These are phyloP conservation scores for Hypsibius dujardini DNA, from an alignment of 1,140 invertebrate species.

Conservation along the genomic window DNA sequence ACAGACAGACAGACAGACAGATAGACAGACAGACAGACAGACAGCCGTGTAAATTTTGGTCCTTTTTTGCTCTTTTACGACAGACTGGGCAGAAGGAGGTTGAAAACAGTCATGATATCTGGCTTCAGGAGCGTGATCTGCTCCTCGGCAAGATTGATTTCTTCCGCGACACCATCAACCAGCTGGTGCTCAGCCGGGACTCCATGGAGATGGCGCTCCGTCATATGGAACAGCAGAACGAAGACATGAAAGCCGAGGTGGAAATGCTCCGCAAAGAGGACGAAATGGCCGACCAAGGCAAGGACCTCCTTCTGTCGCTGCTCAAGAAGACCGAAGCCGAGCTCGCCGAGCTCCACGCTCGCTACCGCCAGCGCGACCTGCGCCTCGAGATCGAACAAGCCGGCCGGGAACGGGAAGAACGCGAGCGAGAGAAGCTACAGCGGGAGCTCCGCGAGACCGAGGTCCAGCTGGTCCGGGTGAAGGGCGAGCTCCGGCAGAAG, in stretches of 20 bases:
- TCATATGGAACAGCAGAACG: conserved; percentile 25
- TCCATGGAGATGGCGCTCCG: not conserved
- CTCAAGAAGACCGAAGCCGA: conserved; percentile 1
- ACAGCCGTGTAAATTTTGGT: too few relatives aligned
- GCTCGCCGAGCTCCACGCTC: too few relatives aligned
- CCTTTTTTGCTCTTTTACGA: not conserved
- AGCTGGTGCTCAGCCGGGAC: not conserved
- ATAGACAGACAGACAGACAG: too few relatives aligned
- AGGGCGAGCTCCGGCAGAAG: not conserved
- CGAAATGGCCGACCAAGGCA: conserved; percentile 14
- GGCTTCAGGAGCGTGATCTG: not conserved
- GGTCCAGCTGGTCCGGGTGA: not conserved
- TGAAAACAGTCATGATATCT: not conserved
- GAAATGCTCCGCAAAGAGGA: conserved; percentile 25
- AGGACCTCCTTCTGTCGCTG: conserved; percentile 4
- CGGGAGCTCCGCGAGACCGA: not conserved
- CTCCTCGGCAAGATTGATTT: conserved; percentile 1
- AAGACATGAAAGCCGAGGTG: conserved; percentile 25
- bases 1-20: too few relatives aligned
- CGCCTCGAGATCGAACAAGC: too few relatives aligned
- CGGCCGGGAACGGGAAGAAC: too few relatives aligned
- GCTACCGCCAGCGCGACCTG: too few relatives aligned
- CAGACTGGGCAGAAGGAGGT: not conserved
- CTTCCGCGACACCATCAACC: not conserved
- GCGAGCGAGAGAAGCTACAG: too few relatives aligned